Evolutionary conservation across 2,113 vertebrate genomes (phyloP).

Genomic region (Mirounga angustirostris): DNA sequence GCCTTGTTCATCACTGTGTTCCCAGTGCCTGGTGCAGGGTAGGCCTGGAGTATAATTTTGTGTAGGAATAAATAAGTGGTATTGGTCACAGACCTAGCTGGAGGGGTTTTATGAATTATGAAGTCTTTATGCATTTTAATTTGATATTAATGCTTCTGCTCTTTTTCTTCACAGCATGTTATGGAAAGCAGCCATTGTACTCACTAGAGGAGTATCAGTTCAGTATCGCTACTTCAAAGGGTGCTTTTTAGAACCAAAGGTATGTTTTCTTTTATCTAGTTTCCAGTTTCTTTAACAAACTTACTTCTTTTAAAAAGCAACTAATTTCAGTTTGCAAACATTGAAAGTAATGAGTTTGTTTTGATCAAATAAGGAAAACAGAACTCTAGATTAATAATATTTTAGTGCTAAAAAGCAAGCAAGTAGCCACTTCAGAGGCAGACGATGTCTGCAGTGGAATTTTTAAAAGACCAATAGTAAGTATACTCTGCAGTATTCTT

Average conservation of each 20-base stretch:
- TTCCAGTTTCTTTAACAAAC: constrained; percentile 65
- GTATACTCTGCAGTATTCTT: constrained; percentile 70
- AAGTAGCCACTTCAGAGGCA: constrained; percentile 61
- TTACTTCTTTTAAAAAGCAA: constrained; percentile 62
- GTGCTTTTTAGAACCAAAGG: constrained; percentile 94
- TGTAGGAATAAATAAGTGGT: not conserved
- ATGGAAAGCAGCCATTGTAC: constrained; percentile 90
- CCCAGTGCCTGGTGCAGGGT: not conserved
- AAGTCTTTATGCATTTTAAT: not conserved
- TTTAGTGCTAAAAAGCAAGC: constrained; percentile 64
- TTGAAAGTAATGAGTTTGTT: constrained; percentile 66
- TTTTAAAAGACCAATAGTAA: constrained; percentile 77
- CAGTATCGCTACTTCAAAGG: constrained; percentile 96
- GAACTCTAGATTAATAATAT: constrained; percentile 63
- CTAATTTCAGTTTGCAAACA: constrained; percentile 59
- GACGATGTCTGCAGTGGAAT: constrained; percentile 48
- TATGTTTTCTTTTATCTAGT: constrained; percentile 82
- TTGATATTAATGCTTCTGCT: constrained; percentile 35
- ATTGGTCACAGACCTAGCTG: not conserved
- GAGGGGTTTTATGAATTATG: not conserved
- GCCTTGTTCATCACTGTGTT: not conserved
- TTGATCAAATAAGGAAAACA: constrained; percentile 64
- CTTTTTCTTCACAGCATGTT: constrained; percentile 83
- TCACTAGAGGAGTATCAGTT: constrained; percentile 89
- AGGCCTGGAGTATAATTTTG: not conserved